phyloP scores from a whole-genome alignment of 2,113 vertebrate genomes.

The Microtus montanus region DNA sequence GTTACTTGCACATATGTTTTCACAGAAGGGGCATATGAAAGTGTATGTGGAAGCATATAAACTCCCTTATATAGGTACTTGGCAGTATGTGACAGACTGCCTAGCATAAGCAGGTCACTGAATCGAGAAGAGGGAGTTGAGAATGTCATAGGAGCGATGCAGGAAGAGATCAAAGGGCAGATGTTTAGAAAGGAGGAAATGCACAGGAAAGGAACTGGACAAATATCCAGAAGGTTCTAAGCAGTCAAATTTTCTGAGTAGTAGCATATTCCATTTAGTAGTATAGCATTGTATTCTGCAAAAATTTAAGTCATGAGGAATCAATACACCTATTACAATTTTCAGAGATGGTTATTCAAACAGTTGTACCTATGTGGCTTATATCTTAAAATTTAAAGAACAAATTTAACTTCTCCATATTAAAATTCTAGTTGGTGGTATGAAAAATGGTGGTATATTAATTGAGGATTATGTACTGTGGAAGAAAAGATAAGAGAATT shows the following conservation, averaged over 20 bases:
- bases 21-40: neutral
- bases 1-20: neutral
- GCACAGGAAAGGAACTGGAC: neutral
- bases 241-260: too few species aligned
- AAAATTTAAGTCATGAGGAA: neutral
- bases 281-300: neutral
- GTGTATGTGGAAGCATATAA: neutral
- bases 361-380: neutral
- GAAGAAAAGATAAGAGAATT: neutral
- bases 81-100: neutral
- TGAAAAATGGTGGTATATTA: neutral
- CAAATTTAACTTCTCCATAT: neutral
- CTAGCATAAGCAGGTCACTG: neutral
- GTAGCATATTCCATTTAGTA: neutral
- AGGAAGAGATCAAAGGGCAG: neutral
- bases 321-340: neutral
- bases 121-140: neutral
- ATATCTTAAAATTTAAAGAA: neutral
- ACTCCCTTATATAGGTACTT: too few species aligned
- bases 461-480: neutral
- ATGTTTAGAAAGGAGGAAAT: neutral
- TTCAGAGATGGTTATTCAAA: neutral
- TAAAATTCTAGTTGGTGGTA: neutral
- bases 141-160: neutral
- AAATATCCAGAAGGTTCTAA: neutral